phyloP scores from a whole-genome alignment of 2,797 vertebrate genomes.

The Melanotaenia boesemani region DNA sequence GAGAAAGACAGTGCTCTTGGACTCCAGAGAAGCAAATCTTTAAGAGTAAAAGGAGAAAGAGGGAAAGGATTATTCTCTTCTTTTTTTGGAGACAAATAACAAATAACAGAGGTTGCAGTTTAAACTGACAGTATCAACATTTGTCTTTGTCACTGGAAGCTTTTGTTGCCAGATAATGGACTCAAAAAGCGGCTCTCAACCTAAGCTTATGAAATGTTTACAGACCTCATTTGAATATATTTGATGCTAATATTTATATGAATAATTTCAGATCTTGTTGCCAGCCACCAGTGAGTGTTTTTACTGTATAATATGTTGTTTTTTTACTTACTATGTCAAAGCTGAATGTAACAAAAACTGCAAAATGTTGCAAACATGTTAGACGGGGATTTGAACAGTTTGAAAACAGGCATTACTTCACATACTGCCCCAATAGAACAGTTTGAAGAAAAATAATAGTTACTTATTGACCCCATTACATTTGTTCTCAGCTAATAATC shows the following conservation, averaged over 20 bases:
- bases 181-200: background rate
- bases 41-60: slow-evolving; percentile 77
- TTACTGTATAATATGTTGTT: background rate
- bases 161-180: slow-evolving; percentile 24
- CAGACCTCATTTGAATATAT: slow-evolving; percentile 49
- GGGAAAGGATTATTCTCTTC: slow-evolving; percentile 82
- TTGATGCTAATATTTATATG: slow-evolving; percentile 51
- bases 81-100: slow-evolving; percentile 81
- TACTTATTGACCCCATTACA: background rate
- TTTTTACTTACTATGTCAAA: background rate
- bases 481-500: background rate
- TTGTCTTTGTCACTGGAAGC: background rate
- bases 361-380: too few relatives aligned
- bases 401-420: background rate
- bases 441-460: background rate
- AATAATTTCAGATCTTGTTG: slow-evolving; percentile 41
- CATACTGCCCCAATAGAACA: background rate
- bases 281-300: background rate
- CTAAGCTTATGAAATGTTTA: slow-evolving; percentile 55
- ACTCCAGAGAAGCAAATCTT: slow-evolving; percentile 82
- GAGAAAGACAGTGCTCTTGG: slow-evolving; percentile 44
- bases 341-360: background rate
- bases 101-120: background rate
- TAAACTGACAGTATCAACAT: slow-evolving; percentile 4
- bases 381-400: background rate